These are phyloP conservation scores for Argyrosomus japonicus DNA, from an alignment of 2,113 vertebrate genomes.

Conservation along the genomic window DNA sequence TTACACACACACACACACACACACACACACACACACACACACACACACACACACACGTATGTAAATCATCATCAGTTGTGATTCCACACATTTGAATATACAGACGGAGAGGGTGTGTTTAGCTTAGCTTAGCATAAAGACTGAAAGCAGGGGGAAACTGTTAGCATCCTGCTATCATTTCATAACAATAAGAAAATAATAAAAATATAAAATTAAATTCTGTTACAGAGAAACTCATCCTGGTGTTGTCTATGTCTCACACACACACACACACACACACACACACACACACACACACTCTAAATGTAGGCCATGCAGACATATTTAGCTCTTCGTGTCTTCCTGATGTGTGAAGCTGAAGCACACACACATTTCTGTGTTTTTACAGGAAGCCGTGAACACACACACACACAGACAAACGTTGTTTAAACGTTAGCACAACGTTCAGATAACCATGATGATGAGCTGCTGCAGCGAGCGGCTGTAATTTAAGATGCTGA, in stretches of 20 bases:
- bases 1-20: no score
- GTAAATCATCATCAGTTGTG: not conserved
- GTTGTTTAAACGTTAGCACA: not conserved
- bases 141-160: no score
- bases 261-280: conserved; percentile 24
- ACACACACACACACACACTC: conserved; percentile 10
- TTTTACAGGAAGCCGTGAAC: no score
- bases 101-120: no score
- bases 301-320: conserved; percentile 23
- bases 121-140: no score
- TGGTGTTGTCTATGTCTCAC: not conserved
- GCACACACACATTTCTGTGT: not conserved
- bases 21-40: no score
- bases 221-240: no score
- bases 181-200: no score
- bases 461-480: not conserved
- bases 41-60: not conserved
- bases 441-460: not conserved
- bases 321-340: not conserved
- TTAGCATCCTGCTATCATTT: no score
- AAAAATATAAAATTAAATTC: no score
- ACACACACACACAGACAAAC: no score
- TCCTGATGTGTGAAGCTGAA: not conserved
- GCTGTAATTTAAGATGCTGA: conserved; percentile 53
- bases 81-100: not conserved